phyloP scores from a whole-genome alignment of 2,797 vertebrate species.

The Sibirionetta formosa region DNA sequence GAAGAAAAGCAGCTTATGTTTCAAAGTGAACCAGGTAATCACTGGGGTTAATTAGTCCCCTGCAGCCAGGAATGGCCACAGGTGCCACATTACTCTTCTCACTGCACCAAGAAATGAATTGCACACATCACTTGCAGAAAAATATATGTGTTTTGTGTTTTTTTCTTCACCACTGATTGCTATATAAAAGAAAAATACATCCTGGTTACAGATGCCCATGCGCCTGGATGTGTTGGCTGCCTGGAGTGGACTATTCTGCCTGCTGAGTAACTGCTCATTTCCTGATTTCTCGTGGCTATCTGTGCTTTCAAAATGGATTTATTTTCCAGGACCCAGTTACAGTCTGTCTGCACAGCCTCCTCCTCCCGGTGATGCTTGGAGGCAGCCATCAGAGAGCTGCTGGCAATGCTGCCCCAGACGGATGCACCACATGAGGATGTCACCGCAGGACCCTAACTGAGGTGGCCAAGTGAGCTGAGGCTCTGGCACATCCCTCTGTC shows the following conservation, averaged over 20 bases:
- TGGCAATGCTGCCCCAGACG: not conserved
- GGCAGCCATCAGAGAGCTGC: not conserved
- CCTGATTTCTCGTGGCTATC: not conserved
- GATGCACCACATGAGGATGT: not conserved
- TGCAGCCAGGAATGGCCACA: not conserved
- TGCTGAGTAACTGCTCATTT: not conserved
- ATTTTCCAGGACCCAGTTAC: not conserved
- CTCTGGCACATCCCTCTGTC: not conserved
- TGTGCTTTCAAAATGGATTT: slow-evolving; percentile 8
- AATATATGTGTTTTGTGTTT: not conserved
- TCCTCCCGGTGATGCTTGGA: not conserved
- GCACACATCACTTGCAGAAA: not conserved
- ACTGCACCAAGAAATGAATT: slow-evolving; percentile 4
- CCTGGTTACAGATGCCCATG: not conserved
- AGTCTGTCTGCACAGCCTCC: not conserved
- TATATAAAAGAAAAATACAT: slow-evolving; percentile 4
- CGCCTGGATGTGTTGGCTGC: not conserved
- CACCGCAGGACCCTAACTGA: not conserved
- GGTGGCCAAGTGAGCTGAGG: not conserved
- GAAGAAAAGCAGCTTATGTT: not conserved
- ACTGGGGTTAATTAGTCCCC: not conserved
- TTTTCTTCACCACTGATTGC: slow-evolving; percentile 11
- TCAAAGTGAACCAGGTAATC: slow-evolving; percentile 28
- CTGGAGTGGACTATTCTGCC: not conserved
- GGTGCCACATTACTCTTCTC: not conserved